These are phyloP conservation scores for Spondyliosoma cantharus DNA, from an alignment of 2,797 vertebrate genomes.

Conservation along the genomic window DNA sequence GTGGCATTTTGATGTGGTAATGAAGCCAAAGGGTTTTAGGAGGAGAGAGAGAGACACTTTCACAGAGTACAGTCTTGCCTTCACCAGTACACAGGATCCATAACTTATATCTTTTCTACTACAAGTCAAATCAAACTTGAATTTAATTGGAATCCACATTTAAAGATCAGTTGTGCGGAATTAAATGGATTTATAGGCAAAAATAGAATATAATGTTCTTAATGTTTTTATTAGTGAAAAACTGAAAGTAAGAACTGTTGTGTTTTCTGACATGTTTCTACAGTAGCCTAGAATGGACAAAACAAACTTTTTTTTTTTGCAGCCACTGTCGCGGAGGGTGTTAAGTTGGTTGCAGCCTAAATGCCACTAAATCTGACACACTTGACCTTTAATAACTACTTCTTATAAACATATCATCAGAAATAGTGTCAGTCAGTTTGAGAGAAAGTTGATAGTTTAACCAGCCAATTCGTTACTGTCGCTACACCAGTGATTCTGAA, in stretches of 20 bases:
- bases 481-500: neutral
- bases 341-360: too few relatives aligned
- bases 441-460: neutral
- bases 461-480: too few relatives aligned
- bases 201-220: too few relatives aligned
- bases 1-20: slow-evolving; percentile 28
- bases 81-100: neutral
- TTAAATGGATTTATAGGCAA: too few relatives aligned
- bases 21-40: slow-evolving; percentile 15
- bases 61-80: neutral
- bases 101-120: neutral
- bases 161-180: too few relatives aligned
- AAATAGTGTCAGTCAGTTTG: neutral
- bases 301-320: too few relatives aligned
- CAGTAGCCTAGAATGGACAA: too few relatives aligned
- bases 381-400: neutral
- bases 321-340: too few relatives aligned
- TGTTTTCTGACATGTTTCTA: too few relatives aligned
- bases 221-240: too few relatives aligned
- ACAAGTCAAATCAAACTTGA: neutral
- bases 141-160: neutral
- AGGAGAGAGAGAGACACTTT: neutral
- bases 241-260: too few relatives aligned
- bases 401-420: neutral
- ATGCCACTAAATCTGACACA: too few relatives aligned